Base-by-base conservation (phyloP, 2,113 vertebrate genomes). In the Xenotilapia longispinis region DNA sequence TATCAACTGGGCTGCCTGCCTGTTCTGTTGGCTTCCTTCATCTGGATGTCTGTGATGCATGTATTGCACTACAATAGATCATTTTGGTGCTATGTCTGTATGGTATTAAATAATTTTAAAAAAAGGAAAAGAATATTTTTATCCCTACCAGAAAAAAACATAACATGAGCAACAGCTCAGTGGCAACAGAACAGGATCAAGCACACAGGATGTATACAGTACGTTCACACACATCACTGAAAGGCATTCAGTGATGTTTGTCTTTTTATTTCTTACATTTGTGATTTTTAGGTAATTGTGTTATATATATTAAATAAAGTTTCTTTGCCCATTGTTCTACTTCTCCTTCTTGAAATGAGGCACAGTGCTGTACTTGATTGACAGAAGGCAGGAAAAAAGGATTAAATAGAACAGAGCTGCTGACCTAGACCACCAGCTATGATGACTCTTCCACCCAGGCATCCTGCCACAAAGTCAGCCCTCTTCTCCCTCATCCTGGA, bases 401-500 rank as follows among this genome's bases (percentile, higher is more conserved):
- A 33, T 33, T 33, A 51, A 51, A 33, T 5, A 60, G 51, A 80
- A 58, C 4, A 6, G 19, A 80, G 42, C 19, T 84, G 58, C 95
- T 97, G 95, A 99, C 98, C 98, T 1, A 99, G 96, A 84, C 98
- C 98, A 6, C 98, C 98, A 4, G 97, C 87, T 1, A 96, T 98
- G 81, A 99, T 96, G 78, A 99, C 96, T 87, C 97, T 95, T 94
- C 97, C 98, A 81, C 98, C 98, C 38, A 99, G 96, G 81, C 96
- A 98, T 60, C 98, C 97, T 2, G 97, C 97, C 90, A 98, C 97
- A 33, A 99, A 99, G 94, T 99, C 98, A 0, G 98, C 98, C 88
- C 98, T 97, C 95, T 99, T 99, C 93, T 99, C 98, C 92, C 96
- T 97, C 98, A 99, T 99, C 84, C 98, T 96, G 75, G 97, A 95